These are phyloP conservation scores for Prietella phreatophila DNA, from an alignment of 2,113 vertebrate species.

Conservation along the genomic window DNA sequence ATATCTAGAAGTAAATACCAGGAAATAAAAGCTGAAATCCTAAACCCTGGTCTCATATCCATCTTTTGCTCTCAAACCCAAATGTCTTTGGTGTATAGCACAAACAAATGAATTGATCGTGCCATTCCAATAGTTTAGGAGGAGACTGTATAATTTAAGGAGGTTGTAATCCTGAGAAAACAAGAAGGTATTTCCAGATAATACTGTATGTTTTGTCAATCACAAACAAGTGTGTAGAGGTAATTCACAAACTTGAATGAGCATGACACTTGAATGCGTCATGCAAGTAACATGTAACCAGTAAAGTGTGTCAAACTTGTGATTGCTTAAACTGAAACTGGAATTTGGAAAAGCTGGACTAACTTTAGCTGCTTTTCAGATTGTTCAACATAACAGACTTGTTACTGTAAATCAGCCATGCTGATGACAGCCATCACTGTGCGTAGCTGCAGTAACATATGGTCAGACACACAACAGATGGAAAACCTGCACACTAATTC, in stretches of 20 bases:
- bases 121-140: too few species aligned
- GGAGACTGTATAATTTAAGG: not conserved
- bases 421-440: constrained; percentile 34
- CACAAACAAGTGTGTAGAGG: not conserved
- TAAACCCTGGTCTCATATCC: too few species aligned
- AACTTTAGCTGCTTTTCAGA: not conserved
- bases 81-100: too few species aligned
- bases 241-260: too few species aligned
- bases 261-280: not conserved
- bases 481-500: not conserved
- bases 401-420: constrained; percentile 8
- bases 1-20: too few species aligned
- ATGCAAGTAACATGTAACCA: not conserved
- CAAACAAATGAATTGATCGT: too few species aligned
- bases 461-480: constrained; percentile 27
- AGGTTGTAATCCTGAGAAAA: not conserved
- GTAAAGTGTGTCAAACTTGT: not conserved
- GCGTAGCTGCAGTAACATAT: constrained; percentile 18
- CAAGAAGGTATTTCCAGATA: not conserved
- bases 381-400: constrained; percentile 30
- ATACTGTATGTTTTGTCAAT: not conserved
- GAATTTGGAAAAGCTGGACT: constrained; percentile 21
- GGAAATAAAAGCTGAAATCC: too few species aligned
- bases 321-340: not conserved
- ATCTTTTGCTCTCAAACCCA: too few species aligned